These are phyloP conservation scores for Oriolus oriolus DNA, from an alignment of 2,113 vertebrate genomes.

Conservation along the genomic window DNA sequence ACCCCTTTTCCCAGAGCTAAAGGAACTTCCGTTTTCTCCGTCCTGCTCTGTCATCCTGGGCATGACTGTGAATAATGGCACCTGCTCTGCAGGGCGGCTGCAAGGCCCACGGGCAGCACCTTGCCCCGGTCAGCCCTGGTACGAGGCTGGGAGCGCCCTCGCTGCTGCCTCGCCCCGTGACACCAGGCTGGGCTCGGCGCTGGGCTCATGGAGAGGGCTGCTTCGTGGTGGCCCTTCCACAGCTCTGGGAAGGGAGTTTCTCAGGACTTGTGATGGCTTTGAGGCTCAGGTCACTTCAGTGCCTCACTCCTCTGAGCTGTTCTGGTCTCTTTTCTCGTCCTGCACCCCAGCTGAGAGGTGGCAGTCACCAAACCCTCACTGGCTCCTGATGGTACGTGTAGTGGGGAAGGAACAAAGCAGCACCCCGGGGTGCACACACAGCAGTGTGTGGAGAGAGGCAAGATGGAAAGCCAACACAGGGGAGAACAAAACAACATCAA, in stretches of 20 bases:
- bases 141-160: neutral
- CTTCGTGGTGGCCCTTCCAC: neutral
- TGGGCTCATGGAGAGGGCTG: fast-evolving
- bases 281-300: neutral
- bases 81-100: fast-evolving
- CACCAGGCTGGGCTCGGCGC: fast-evolving
- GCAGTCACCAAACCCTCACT: neutral
- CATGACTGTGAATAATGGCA: fast-evolving
- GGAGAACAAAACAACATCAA: neutral
- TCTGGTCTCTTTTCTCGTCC: neutral
- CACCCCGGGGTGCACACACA: neutral
- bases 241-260: neutral
- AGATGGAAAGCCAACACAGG: neutral
- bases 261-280: neutral
- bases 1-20: neutral
- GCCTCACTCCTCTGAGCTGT: neutral
- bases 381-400: neutral
- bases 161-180: fast-evolving
- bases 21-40: neutral
- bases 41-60: neutral
- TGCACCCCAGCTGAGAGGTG: neutral
- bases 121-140: fast-evolving
- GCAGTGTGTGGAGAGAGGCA: neutral
- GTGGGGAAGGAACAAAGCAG: neutral
- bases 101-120: neutral